A percentile compares a stretch with the other conserved stretches of the same genome.
phyloP scores from a whole-genome alignment of 2,888 invertebrate species.

The Alentia gelatinosa region DNA sequence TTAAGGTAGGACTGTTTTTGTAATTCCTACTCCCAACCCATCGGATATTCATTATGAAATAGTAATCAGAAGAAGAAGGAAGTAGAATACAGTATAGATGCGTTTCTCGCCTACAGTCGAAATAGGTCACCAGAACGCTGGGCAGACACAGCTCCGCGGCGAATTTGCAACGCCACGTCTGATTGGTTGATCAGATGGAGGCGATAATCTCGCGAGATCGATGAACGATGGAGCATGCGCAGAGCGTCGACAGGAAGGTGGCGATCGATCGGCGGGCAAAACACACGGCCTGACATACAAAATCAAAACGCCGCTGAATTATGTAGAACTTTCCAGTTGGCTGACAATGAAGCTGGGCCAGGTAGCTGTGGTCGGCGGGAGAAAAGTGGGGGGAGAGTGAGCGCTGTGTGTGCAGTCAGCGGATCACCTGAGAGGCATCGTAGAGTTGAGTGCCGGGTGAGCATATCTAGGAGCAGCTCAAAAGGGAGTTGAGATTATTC shows the following conservation, averaged over 20 bases:
- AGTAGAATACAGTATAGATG: too few relatives aligned
- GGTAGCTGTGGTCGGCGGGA: not conserved
- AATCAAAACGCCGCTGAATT: constrained; percentile 39
- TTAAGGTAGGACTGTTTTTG: too few relatives aligned
- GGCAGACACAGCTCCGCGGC: too few relatives aligned
- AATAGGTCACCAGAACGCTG: too few relatives aligned
- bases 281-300: constrained; percentile 2
- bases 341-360: not conserved
- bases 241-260: not conserved
- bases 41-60: too few relatives aligned
- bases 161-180: not conserved
- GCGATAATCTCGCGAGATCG: constrained; percentile 40
- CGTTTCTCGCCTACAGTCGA: too few relatives aligned
- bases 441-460: too few relatives aligned
- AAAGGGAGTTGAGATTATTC: too few relatives aligned
- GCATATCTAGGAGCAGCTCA: too few relatives aligned
- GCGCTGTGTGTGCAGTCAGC: not conserved
- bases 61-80: too few relatives aligned
- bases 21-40: too few relatives aligned
- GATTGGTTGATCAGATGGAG: constrained; percentile 45
- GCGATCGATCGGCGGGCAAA: constrained; percentile 23
- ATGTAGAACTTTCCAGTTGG: not conserved
- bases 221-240: constrained; percentile 14
- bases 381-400: not conserved
- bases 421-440: too few relatives aligned